Evolutionary conservation across 2,797 vertebrate species (phyloP).

Genomic region (Momotus momota): DNA sequence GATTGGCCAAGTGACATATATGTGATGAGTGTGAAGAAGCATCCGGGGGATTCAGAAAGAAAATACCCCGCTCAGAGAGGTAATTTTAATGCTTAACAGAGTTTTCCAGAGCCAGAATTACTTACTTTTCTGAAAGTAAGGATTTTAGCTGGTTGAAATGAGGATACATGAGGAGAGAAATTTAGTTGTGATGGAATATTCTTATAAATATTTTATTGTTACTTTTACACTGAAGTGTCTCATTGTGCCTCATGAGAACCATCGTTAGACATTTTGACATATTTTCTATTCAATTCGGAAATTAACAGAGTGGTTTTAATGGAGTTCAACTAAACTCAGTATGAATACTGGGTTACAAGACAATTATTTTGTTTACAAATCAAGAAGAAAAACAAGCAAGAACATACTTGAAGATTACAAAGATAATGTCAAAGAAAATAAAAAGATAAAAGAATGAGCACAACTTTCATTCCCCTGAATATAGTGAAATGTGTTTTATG

Average conservation of each 20-base stretch:
- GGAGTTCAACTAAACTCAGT: constrained; percentile 36
- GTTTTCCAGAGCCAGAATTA: background rate
- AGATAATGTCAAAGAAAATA: constrained; percentile 64
- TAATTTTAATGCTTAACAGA: background rate
- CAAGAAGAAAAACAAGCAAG: constrained; percentile 25
- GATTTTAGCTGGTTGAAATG: constrained; percentile 18
- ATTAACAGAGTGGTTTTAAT: constrained; percentile 58
- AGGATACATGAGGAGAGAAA: background rate
- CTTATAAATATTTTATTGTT: constrained; percentile 22
- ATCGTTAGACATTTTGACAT: constrained; percentile 62
- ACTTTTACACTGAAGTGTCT: background rate
- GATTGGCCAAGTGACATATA: background rate
- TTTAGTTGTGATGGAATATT: background rate
- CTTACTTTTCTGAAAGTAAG: constrained; percentile 1
- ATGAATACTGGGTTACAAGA: constrained; percentile 24
- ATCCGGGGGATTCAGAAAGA: background rate
- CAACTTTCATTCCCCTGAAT: constrained; percentile 40
- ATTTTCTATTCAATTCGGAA: constrained; percentile 56
- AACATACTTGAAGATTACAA: constrained; percentile 13
- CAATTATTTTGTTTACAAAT: constrained; percentile 68
- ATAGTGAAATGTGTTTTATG: constrained; percentile 53
- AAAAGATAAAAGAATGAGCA: constrained; percentile 23
- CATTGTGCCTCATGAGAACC: constrained; percentile 22
- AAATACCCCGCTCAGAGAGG: background rate
- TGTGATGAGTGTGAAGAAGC: background rate